Evolutionary conservation across 1,140 invertebrate species (phyloP), one percentile per base, ranked within the genome.

Genomic region (Leptinotarsa texana): DNA sequence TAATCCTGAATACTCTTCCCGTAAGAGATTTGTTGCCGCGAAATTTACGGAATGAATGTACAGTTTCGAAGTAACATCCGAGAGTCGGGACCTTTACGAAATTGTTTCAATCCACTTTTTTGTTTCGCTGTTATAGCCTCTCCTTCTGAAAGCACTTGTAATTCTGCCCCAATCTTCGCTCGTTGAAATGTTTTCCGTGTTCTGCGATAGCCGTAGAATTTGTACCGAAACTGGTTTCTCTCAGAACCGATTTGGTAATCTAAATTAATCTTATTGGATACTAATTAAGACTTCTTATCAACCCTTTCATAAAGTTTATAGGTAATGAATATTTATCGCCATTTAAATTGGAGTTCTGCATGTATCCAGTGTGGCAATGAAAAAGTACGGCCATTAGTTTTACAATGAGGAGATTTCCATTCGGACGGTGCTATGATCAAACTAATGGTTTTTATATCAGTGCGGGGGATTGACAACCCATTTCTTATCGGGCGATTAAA

Each of bases 261-360:
- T 69, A 66, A 75, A 73, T 77, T 78, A 75, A 71, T 77, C 73
- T 78, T 71, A 73, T 71, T 78, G 67, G 69, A 70, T 27, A 67
- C 63, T 78, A 78, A 78, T 78, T 78, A 78, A 78, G 71, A 18
- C 74, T n/a, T 42, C 67, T 78, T 78, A 78, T 78, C 77, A 75
- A 72, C 74, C 77, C 74, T 70, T 69, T 74, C 71, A 66, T 73
- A 74, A 69, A 76, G 75, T 76, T 57, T 78, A 69, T 68, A 65
- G 51, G 70, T 75, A 74, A 74, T 78, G 77, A 78, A 78, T 78
- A 78, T 78, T 78, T 75, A 76, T 78, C 21, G 74, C 22, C 11
- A 51, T 67, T 78, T 74, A 33, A 70, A 57, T 57, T 57, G 15
- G n/a, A 57, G n/a, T 57, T 57, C 33, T 57, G 51, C 51, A n/a